phyloP scores from a whole-genome alignment of 2,113 vertebrate genomes.

The Plotosus lineatus region DNA sequence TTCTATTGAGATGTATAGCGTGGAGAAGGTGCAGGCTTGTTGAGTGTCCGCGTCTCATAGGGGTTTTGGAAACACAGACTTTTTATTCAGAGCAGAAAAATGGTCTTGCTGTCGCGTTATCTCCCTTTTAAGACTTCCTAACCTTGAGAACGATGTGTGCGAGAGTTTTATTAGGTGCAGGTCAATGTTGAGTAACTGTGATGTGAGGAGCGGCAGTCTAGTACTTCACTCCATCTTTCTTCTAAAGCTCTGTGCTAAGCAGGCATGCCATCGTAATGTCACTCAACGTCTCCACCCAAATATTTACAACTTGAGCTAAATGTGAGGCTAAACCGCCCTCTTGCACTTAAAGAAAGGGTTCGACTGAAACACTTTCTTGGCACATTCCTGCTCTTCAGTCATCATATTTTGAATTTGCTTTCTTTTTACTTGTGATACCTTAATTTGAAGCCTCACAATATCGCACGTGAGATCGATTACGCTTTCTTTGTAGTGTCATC shows the following conservation, averaged over 20 bases:
- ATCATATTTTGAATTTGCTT: conserved; percentile 64
- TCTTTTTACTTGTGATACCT: conserved; percentile 61
- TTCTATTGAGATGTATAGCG: not conserved
- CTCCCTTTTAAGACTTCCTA: conserved; percentile 33
- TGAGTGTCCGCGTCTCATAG: conserved; percentile 36
- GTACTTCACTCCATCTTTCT: not conserved
- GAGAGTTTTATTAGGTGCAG: conserved; percentile 66
- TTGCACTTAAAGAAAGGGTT: conserved; percentile 30
- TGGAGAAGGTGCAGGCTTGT: conserved; percentile 17
- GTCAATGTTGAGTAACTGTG: conserved; percentile 61
- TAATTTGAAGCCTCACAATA: conserved; percentile 54
- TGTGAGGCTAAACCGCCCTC: conserved; percentile 5
- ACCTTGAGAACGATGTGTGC: conserved; percentile 25
- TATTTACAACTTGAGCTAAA: conserved; percentile 54
- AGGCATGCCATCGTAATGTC: conserved; percentile 51
- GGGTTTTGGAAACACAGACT: conserved; percentile 44
- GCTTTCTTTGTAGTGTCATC: conserved; percentile 38
- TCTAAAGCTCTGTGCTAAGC: conserved; percentile 54
- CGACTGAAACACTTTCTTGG: conserved; percentile 12
- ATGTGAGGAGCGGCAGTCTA: conserved; percentile 57
- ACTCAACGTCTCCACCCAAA: conserved; percentile 44
- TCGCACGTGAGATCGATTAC: conserved; percentile 50
- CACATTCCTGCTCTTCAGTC: conserved; percentile 17
- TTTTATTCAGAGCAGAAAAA: conserved; percentile 63
- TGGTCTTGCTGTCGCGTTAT: conserved; percentile 18